Evolutionary conservation across 2,797 vertebrate species (phyloP).

Genomic region (Sebastes jordani): DNA sequence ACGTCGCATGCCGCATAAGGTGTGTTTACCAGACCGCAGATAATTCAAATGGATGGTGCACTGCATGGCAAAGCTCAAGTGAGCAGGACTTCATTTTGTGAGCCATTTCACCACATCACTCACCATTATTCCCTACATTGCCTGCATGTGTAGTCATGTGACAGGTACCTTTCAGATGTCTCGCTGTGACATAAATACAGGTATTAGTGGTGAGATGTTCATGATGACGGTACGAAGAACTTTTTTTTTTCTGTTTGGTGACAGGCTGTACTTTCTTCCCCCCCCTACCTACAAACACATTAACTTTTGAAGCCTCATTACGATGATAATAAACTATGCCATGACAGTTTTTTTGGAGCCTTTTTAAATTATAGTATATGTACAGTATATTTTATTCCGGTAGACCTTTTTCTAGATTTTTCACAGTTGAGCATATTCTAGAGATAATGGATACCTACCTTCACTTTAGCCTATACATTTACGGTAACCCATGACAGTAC

Average conservation of each 20-base stretch:
- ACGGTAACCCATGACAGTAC: too few species aligned
- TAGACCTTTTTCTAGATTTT: too few species aligned
- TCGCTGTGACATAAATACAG: conserved; percentile 36
- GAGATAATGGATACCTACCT: not conserved
- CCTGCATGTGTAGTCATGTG: conserved; percentile 44
- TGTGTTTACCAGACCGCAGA: conserved; percentile 67
- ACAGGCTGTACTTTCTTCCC: not conserved
- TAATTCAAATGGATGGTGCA: conserved; percentile 76
- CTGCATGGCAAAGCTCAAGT: conserved; percentile 55
- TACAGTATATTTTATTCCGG: not conserved
- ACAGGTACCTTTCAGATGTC: conserved; percentile 48
- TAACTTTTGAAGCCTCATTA: not conserved
- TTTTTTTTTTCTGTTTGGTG: not conserved
- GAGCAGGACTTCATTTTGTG: conserved; percentile 75
- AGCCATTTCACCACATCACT: conserved; percentile 78
- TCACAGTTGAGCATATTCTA: not conserved
- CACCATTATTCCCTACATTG: conserved; percentile 70
- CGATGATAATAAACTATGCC: conserved; percentile 1
- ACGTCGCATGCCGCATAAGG: conserved; percentile 49
- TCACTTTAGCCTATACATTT: not conserved
- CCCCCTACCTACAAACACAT: not conserved
- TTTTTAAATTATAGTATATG: not conserved
- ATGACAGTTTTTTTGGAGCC: not conserved
- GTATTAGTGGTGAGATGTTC: conserved; percentile 34
- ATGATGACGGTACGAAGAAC: conserved; percentile 3